These are phyloP conservation scores for Takifugu bimaculatus DNA, from an alignment of 2,113 vertebrate species.

Conservation along the genomic window DNA sequence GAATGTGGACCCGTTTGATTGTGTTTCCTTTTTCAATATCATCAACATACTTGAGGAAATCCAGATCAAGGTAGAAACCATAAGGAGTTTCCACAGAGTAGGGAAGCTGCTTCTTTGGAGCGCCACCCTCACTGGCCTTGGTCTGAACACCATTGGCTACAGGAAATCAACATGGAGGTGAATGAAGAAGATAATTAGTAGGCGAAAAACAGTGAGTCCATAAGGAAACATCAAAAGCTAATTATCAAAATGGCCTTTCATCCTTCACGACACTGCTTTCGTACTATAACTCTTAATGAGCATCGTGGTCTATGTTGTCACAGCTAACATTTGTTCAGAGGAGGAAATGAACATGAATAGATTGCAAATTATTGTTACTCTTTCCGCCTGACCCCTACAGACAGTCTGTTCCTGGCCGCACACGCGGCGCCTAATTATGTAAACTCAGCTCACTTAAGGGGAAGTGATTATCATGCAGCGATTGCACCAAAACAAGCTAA, in stretches of 20 bases:
- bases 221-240: no score
- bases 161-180: conserved; percentile 49
- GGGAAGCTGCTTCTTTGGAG: conserved; percentile 83
- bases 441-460: conserved; percentile 53
- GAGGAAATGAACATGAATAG: conserved; percentile 17
- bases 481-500: conserved; percentile 56
- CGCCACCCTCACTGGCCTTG: conserved; percentile 73
- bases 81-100: conserved; percentile 98
- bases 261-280: no score
- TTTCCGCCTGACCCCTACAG: conserved; percentile 22
- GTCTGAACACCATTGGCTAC: conserved; percentile 78
- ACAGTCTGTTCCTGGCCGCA: conserved; percentile 22
- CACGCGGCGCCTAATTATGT: conserved; percentile 49
- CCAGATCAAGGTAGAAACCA: conserved; percentile 94
- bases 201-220: no score
- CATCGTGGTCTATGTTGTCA: neutral
- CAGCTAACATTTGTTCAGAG: neutral
- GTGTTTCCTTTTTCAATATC: conserved; percentile 99
- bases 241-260: no score
- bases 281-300: no score
- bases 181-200: neutral
- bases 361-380: conserved; percentile 31
- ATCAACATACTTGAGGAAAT: conserved; percentile 97
- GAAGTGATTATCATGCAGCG: conserved; percentile 60
- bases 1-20: conserved; percentile 90